phyloP scores from a whole-genome alignment of 1,140 invertebrate genomes.

The Diabrotica virgifera region DNA sequence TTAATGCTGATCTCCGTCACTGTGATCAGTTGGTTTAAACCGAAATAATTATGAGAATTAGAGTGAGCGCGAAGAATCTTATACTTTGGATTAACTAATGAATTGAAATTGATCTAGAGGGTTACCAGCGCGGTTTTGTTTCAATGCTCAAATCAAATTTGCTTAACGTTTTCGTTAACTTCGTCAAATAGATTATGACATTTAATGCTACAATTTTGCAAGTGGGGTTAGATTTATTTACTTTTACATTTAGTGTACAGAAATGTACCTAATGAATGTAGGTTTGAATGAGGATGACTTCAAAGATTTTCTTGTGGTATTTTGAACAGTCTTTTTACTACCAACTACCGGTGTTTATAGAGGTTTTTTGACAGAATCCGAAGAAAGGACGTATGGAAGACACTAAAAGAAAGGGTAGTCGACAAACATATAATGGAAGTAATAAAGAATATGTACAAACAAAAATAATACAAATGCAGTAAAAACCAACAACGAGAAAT shows the following conservation, averaged over 20 bases:
- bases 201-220: constrained; percentile 9
- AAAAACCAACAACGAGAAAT: too few species aligned
- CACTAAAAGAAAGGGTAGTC: too few species aligned
- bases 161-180: constrained; percentile 17
- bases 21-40: constrained; percentile 24
- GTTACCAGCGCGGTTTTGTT: constrained; percentile 40
- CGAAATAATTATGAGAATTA: constrained; percentile 50
- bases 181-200: constrained; percentile 12
- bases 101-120: constrained; percentile 48
- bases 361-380: too few species aligned
- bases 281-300: too few species aligned
- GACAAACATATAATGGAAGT: too few species aligned
- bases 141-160: constrained; percentile 42
- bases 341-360: too few species aligned
- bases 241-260: not conserved
- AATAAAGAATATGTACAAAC: too few species aligned
- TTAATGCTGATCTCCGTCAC: constrained; percentile 6
- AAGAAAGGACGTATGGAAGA: too few species aligned
- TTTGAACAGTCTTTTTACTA: too few species aligned
- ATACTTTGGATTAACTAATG: constrained; percentile 38
- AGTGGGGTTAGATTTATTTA: not conserved
- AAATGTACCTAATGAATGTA: too few species aligned
- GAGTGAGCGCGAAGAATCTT: constrained; percentile 36
- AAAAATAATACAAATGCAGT: too few species aligned
- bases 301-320: too few species aligned